Conservation (phyloP, 2,888 invertebrate species). For the Tinea trinotella region DNA sequence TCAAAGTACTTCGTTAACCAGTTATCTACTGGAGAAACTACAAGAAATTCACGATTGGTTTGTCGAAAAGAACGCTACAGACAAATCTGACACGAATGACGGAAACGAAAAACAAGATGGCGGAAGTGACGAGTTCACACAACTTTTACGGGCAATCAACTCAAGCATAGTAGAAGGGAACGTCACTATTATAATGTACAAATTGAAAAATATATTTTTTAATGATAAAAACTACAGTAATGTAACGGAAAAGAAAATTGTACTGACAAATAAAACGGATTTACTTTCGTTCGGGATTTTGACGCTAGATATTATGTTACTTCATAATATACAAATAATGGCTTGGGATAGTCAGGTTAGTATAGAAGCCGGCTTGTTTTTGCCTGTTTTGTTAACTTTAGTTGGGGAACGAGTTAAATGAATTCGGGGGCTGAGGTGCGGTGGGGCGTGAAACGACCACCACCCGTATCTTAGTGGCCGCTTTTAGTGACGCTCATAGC, state of each 20-base stretch:
- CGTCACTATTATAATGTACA: conserved; percentile 58
- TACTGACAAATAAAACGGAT: conserved; percentile 57
- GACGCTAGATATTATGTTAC: conserved; percentile 69
- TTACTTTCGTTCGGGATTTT: conserved; percentile 70
- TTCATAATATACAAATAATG: conserved; percentile 71
- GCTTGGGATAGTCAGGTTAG: conserved; percentile 68
- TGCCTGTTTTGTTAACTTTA: background rate
- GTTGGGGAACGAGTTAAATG: too few relatives aligned
- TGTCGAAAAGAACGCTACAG: conserved; percentile 46
- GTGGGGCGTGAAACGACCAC: too few relatives aligned
- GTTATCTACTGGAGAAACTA: conserved; percentile 63
- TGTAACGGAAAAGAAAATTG: conserved; percentile 37
- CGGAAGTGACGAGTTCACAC: conserved; percentile 37
- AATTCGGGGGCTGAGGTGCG: too few relatives aligned
- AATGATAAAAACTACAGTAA: conserved; percentile 45
- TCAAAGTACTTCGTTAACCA: conserved; percentile 59
- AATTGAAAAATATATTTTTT: conserved; percentile 66
- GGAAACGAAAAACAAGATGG: conserved; percentile 23
- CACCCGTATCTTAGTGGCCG: too few relatives aligned
- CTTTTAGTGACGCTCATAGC: too few relatives aligned
- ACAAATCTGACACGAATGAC: conserved; percentile 28
- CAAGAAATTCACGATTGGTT: conserved; percentile 70
- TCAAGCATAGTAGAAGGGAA: conserved; percentile 65
- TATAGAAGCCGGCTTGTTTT: background rate
- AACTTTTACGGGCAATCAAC: conserved; percentile 62